phyloP scores from a whole-genome alignment of 2,888 invertebrate genomes.

The Lycaena phlaeas region DNA sequence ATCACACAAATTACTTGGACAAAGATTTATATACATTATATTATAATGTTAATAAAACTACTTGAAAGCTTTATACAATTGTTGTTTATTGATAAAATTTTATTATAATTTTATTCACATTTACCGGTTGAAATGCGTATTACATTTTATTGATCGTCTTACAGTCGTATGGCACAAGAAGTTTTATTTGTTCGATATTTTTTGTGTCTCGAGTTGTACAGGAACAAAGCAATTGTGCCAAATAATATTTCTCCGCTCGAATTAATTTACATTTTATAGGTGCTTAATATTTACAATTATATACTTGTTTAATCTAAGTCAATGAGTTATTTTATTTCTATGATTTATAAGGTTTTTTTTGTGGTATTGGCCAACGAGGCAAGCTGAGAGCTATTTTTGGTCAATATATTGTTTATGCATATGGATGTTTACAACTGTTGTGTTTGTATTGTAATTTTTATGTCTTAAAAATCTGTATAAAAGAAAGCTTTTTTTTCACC shows the following conservation, averaged over 20 bases:
- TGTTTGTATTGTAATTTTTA: no score
- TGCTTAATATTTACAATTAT: not conserved
- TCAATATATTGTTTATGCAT: no score
- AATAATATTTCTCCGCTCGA: not conserved
- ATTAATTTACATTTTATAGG: not conserved
- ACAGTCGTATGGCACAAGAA: not conserved
- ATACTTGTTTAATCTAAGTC: no score
- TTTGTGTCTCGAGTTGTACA: no score
- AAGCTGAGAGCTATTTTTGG: not conserved
- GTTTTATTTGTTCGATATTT: no score
- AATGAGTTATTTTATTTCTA: no score
- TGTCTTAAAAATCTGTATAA: no score
- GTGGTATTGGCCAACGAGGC: no score
- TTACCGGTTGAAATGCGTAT: not conserved
- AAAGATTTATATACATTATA: conserved; percentile 6
- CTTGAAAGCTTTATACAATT: conserved; percentile 8
- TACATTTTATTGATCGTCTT: no score
- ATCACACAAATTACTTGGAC: conserved; percentile 3
- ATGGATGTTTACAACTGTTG: not conserved
- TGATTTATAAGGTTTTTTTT: no score
- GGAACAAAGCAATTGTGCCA: not conserved
- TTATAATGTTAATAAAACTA: not conserved
- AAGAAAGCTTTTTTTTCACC: no score
- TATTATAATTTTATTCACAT: not conserved
- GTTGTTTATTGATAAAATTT: conserved; percentile 7